Percentiles rank a stretch among this genome's conserved stretches.
Evolutionary conservation across 2,888 invertebrate genomes (phyloP).

Genomic region (Proisotoma minuta): DNA sequence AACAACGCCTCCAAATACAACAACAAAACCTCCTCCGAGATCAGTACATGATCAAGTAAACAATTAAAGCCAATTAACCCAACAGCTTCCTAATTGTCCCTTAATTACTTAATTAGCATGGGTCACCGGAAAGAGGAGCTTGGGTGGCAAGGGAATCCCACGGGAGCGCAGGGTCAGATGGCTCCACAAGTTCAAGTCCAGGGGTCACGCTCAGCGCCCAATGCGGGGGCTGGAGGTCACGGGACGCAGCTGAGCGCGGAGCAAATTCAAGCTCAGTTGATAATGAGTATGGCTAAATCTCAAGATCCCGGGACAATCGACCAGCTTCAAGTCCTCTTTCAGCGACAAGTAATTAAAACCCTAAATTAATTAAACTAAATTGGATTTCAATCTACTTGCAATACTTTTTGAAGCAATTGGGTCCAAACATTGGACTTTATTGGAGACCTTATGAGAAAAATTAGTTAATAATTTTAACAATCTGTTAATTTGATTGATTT

Average conservation of each 20-base stretch:
- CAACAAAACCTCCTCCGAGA: conserved; percentile 36
- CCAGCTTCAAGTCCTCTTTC: conserved; percentile 43
- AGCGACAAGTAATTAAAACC: conserved; percentile 40
- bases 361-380: too few relatives aligned
- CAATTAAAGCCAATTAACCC: background rate
- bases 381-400: too few relatives aligned
- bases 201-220: background rate
- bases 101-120: conserved; percentile 2
- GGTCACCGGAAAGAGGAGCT: conserved; percentile 22
- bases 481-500: too few relatives aligned
- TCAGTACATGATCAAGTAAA: conserved; percentile 38
- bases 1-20: conserved; percentile 25
- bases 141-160: conserved; percentile 25
- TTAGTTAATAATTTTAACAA: too few relatives aligned
- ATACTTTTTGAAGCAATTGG: too few relatives aligned
- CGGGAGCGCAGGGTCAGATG: conserved; percentile 15
- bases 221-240: too few relatives aligned
- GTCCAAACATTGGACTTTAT: too few relatives aligned
- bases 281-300: conserved; percentile 43
- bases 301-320: conserved; percentile 42
- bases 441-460: too few relatives aligned
- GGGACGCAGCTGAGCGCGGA: conserved; percentile 35
- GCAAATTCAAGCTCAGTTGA: conserved; percentile 35
- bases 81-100: background rate
- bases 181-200: background rate